Evolutionary conservation across 2,797 vertebrate species (phyloP).

Genomic region (Florisuga fusca): DNA sequence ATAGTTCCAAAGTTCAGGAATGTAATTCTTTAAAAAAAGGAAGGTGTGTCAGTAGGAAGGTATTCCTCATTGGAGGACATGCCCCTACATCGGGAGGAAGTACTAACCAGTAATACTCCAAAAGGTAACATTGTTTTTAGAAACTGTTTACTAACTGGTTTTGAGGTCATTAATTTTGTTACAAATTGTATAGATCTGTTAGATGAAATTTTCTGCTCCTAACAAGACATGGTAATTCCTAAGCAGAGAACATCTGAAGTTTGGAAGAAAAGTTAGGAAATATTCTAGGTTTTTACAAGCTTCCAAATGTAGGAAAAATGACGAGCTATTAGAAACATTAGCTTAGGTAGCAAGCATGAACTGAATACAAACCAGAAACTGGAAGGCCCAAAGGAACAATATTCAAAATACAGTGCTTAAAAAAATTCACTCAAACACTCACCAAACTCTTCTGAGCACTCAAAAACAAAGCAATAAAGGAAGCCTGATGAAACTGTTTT

Average conservation of each 20-base stretch:
- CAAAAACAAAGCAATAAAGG: slow-evolving; percentile 18
- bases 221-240: not conserved
- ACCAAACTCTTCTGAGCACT: not conserved
- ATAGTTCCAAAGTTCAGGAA: not conserved
- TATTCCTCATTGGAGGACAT: not conserved
- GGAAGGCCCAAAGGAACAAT: not conserved
- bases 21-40: not conserved
- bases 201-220: not conserved
- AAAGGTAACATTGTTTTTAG: not conserved
- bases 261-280: not conserved
- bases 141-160: not conserved
- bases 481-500: slow-evolving; percentile 39
- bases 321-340: not conserved
- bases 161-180: not conserved
- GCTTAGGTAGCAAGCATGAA: not conserved
- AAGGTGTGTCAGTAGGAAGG: not conserved
- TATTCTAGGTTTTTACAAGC: not conserved
- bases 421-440: not conserved
- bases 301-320: not conserved
- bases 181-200: not conserved
- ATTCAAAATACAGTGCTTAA: not conserved
- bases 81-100: not conserved
- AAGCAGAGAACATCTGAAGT: not conserved
- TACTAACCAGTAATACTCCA: not conserved
- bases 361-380: not conserved